Conservation (phyloP, 2,888 invertebrate species). For the Tenthredo distinguenda region DNA sequence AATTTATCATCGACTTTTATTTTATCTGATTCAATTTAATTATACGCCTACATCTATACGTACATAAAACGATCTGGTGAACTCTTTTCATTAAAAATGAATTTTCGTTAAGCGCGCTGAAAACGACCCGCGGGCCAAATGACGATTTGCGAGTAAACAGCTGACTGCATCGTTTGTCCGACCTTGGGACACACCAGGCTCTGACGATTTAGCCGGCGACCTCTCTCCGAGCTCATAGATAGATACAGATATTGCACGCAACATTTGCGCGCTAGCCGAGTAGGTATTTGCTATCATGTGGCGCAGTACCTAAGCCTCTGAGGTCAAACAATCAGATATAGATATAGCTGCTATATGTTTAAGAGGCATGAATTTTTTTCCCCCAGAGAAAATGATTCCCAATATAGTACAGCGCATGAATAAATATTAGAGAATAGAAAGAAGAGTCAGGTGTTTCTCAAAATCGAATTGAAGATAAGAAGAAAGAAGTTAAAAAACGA, state of each 20-base stretch:
- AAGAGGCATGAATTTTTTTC: too few relatives aligned
- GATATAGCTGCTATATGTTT: too few relatives aligned
- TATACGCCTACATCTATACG: too few relatives aligned
- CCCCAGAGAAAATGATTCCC: too few relatives aligned
- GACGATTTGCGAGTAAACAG: not conserved
- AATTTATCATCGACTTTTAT: too few relatives aligned
- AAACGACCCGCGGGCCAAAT: not conserved
- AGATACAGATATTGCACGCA: slow-evolving; percentile 12
- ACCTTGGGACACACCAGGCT: not conserved
- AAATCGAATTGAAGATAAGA: not conserved
- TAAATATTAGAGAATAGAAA: not conserved
- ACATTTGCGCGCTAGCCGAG: slow-evolving; percentile 1
- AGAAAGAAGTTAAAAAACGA: not conserved
- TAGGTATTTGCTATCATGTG: not conserved
- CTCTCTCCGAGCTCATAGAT: slow-evolving; percentile 13
- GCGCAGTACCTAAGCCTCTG: not conserved
- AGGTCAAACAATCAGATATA: not conserved
- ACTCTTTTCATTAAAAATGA: not conserved
- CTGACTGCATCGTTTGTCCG: not conserved
- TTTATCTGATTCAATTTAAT: too few relatives aligned
- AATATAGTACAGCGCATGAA: too few relatives aligned
- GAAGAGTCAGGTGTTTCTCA: too few relatives aligned
- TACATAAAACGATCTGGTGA: not conserved
- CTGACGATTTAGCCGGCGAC: not conserved
- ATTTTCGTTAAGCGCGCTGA: not conserved